Evolutionary conservation across 2,888 invertebrate genomes (phyloP).

Genomic region (Dicyrtoma fusca): DNA sequence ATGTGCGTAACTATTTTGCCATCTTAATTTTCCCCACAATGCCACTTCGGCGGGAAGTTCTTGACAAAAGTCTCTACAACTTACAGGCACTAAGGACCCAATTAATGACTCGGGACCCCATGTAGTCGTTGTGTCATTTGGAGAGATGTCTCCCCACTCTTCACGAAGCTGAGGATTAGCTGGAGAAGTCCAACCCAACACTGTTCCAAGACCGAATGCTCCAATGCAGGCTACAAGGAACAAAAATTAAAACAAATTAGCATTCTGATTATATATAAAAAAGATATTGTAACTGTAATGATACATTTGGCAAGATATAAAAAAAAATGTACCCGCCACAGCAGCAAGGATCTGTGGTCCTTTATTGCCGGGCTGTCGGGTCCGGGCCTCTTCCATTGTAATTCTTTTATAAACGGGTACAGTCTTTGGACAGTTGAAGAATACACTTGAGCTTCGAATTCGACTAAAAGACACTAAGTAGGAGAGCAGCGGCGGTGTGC

Average conservation of each 20-base stretch:
- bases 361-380: not conserved
- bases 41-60: too few relatives aligned
- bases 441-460: too few relatives aligned
- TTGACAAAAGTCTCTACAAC: conserved; percentile 1
- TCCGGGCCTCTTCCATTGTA: not conserved
- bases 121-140: conserved; percentile 54
- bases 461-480: too few relatives aligned
- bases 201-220: conserved; percentile 51
- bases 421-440: too few relatives aligned
- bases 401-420: too few relatives aligned
- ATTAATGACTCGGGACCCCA: conserved; percentile 63
- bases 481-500: too few relatives aligned
- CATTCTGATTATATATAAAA: too few relatives aligned
- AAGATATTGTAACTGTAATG: too few relatives aligned
- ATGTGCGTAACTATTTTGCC: too few relatives aligned
- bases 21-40: too few relatives aligned
- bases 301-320: too few relatives aligned
- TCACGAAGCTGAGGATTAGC: conserved; percentile 37
- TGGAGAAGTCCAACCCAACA: conserved; percentile 46
- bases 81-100: conserved; percentile 62
- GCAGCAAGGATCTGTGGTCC: conserved; percentile 38
- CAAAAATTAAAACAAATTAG: not conserved
- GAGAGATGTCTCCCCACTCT: conserved; percentile 59
- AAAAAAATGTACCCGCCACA: conserved; percentile 26
- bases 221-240: conserved; percentile 45